phyloP scores from a whole-genome alignment of 2,888 invertebrate species.

The Agonopterix heracliana region DNA sequence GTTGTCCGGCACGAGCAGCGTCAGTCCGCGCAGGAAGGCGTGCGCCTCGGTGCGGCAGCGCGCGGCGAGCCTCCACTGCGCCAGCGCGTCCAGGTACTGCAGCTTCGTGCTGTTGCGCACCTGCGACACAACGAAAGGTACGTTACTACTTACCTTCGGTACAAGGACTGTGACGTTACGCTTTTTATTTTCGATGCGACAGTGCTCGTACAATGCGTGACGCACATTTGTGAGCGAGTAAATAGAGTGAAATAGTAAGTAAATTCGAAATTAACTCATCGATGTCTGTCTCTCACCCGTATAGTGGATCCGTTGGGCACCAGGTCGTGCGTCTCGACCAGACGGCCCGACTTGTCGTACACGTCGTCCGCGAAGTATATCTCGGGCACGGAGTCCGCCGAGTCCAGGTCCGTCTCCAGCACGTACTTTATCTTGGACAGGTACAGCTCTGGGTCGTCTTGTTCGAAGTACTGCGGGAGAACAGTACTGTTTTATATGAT shows the following conservation, averaged over 20 bases:
- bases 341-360: slow-evolving; percentile 85
- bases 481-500: background rate
- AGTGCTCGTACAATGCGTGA: no score
- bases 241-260: no score
- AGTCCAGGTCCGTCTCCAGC: slow-evolving; percentile 91
- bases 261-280: no score
- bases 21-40: slow-evolving; percentile 92
- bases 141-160: background rate
- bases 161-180: background rate
- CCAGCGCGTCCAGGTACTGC: slow-evolving; percentile 91
- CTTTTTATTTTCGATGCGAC: no score
- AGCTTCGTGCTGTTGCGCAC: slow-evolving; percentile 86
- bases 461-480: slow-evolving; percentile 88
- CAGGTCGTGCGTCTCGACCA: slow-evolving; percentile 87
- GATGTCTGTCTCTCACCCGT: slow-evolving; percentile 28
- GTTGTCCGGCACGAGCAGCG: slow-evolving; percentile 94
- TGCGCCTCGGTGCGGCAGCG: slow-evolving; percentile 89
- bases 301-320: slow-evolving; percentile 88
- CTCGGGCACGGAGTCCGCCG: slow-evolving; percentile 82
- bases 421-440: slow-evolving; percentile 95
- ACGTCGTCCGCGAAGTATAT: slow-evolving; percentile 93
- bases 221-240: no score
- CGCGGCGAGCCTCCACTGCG: slow-evolving; percentile 90
- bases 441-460: slow-evolving; percentile 96
- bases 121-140: slow-evolving; percentile 28